Percentiles rank a stretch among this genome's conserved stretches.
Conservation (phyloP, 37 sponge, comb jelly and placozoan species). For the Diacarnus erythraeanus region DNA sequence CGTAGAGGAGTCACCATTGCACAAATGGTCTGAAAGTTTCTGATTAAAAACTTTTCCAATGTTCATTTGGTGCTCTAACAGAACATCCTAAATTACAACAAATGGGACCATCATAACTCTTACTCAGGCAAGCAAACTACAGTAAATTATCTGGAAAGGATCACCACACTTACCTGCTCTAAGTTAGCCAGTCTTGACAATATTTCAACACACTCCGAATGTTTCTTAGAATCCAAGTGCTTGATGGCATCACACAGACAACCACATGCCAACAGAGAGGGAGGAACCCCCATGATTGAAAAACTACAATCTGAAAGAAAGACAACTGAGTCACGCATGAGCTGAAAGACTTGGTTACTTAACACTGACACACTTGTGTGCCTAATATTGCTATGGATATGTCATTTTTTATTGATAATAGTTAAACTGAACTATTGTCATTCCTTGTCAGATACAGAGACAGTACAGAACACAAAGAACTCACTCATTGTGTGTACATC, state of each 20-base stretch:
- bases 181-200: conserved; percentile 29
- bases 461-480: too few relatives aligned
- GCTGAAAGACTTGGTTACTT: too few relatives aligned
- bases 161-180: conserved; percentile 28
- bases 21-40: conserved; percentile 11
- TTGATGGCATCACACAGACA: conserved; percentile 47
- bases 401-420: too few relatives aligned
- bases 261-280: conserved; percentile 51
- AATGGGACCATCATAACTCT: not conserved
- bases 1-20: not conserved
- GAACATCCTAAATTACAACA: conserved; percentile 32
- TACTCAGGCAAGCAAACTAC: not conserved
- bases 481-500: too few relatives aligned
- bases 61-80: conserved; percentile 33
- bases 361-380: too few relatives aligned
- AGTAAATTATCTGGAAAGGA: not conserved
- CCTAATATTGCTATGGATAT: too few relatives aligned
- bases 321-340: too few relatives aligned
- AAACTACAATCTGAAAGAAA: not conserved
- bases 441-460: too few relatives aligned
- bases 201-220: conserved; percentile 24
- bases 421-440: too few relatives aligned
- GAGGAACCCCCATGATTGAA: conserved; percentile 31
- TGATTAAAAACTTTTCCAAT: conserved; percentile 23
- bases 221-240: conserved; percentile 14